Base-by-base conservation (phyloP, 2,888 invertebrate genomes). In the Microdon myrmicae region DNA sequence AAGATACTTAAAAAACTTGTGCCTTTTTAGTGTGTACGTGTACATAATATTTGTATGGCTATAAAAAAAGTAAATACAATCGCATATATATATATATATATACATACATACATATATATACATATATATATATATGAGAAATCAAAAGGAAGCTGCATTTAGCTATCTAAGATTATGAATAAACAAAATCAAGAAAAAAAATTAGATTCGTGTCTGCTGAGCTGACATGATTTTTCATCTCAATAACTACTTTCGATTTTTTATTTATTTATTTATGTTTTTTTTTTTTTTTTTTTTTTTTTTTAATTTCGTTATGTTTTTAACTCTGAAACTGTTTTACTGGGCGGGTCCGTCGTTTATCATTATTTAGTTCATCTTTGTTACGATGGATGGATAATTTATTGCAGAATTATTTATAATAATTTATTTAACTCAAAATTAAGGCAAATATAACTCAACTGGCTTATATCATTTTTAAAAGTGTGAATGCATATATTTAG, bases 1-100 rank as follows among this genome's bases (percentile, higher is more conserved):
- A 69, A 71, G 73, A 75, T 71, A 64, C 54, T 59, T 59, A 67
- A 64, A 70, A 72, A 72, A 72, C 72, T 74, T 74, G 74, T 74
- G 74, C 74, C 74, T 70, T 69, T 64, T 67, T 71, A 66, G 66
- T 66, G 58, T 66, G 66, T 66, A 59, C 59, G 22, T 22, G 22
- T 22, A 13, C 38, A 38, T 20, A 9, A 53, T 28, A 38, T 37
- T 43, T 55, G 54, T 48, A 53, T 55, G 58, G 51, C 54, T 66
- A 59, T 38, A 67, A 45, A 61, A 45, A 67, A 59, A 26, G 4
- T 48, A 54, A 31, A 35, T 43, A 29, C 51, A 19, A 31, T 37
- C 29, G 53, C 45, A 61, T 9, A 66, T 39, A 55, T 48, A 69
- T 38, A 37, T 68, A 45, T 20, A 4, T 22, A 28, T 64, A 55